Evolutionary conservation across 2,797 vertebrate species (phyloP), one percentile per base, ranked within the genome.

Genomic region (Jordanella pulchra): DNA sequence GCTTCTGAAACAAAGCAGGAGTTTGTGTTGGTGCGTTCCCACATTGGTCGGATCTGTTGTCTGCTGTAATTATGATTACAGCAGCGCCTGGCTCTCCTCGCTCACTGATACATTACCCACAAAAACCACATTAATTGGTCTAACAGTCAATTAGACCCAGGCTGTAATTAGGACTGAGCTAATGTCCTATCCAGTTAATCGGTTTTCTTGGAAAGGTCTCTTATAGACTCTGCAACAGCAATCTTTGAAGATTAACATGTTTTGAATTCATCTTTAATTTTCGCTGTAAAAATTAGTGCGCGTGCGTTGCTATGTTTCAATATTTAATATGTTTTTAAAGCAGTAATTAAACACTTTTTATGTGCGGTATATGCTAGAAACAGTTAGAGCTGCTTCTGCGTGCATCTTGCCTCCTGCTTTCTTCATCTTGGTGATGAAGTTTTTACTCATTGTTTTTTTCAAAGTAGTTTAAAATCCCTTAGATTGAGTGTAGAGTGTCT

Each of bases 111-210:
- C 80, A 78, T 81, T 79, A 86, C 73, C 82, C 80, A 80, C 69
- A 76, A 77, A 87, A 81, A 76, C 73, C 79, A 71, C 78, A 78
- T 83, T 89, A 89, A 90, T 91, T 87, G 86, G 84, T 72, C 75
- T 67, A 79, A 66, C 73, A 89, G 82, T 82, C 86, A 89, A 85
- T 91, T 90, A 91, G 84, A 90, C 77, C 42, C 11, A 39, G 78
- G 42, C 75, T 75, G 85, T 89, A 87, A 91, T 92, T 84, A 88
- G 86, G 83, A 87, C 77, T 69, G 87, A 89, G 82, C 85, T 85
- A 84, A 82, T 79, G 81, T 82, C 76, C 72, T 14, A 66, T 77
- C 71, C 72, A 75, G 79, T 85, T 91, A 58, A 85, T 89, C 84
- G 74, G 7, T 81, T 80, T 83, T 81, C 73, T 80, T 71, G 30